Percentiles rank a stretch among this genome's conserved stretches.
Conservation (phyloP, 2,888 invertebrate species). For the Tromatobia lineatoria region DNA sequence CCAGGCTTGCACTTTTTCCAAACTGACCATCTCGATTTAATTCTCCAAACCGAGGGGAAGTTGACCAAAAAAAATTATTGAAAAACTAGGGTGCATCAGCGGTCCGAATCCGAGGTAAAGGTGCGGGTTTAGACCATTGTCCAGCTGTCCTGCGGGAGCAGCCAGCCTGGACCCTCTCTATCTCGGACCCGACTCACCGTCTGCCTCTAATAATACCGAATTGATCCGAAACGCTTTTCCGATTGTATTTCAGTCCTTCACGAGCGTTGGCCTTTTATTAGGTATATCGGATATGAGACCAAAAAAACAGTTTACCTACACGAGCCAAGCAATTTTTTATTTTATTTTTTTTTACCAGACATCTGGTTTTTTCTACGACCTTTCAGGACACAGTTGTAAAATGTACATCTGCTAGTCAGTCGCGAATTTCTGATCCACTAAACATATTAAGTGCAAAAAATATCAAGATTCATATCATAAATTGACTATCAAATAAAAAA, state of each 20-base stretch:
- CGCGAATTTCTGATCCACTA: slow-evolving; percentile 46
- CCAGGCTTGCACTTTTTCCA: slow-evolving; percentile 6
- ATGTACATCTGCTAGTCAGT: slow-evolving; percentile 70
- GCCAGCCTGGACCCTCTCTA: slow-evolving; percentile 73
- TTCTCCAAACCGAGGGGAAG: slow-evolving; percentile 20
- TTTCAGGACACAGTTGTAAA: background rate
- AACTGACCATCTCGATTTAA: slow-evolving; percentile 66
- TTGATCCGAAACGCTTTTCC: slow-evolving; percentile 80
- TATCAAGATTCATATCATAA: slow-evolving; percentile 59
- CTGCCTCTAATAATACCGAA: slow-evolving; percentile 78
- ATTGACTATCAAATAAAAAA: background rate
- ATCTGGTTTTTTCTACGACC: slow-evolving; percentile 60
- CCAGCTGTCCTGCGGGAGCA: slow-evolving; percentile 80
- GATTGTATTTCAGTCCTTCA: slow-evolving; percentile 80
- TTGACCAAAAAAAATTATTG: slow-evolving; percentile 40
- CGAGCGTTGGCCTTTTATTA: slow-evolving; percentile 79
- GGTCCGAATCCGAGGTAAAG: slow-evolving; percentile 55
- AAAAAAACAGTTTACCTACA: slow-evolving; percentile 41
- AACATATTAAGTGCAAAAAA: slow-evolving; percentile 6
- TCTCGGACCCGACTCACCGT: slow-evolving; percentile 56
- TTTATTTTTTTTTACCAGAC: slow-evolving; percentile 45
- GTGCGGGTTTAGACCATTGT: slow-evolving; percentile 74
- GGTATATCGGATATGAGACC: slow-evolving; percentile 40
- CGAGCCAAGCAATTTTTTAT: slow-evolving; percentile 59
- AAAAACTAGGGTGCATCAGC: slow-evolving; percentile 46